Evolutionary conservation across 30 jellyfish, hydroid and myxozoan species (phyloP), one percentile per base, ranked within the genome.

Genomic region (Mastigias papua): DNA sequence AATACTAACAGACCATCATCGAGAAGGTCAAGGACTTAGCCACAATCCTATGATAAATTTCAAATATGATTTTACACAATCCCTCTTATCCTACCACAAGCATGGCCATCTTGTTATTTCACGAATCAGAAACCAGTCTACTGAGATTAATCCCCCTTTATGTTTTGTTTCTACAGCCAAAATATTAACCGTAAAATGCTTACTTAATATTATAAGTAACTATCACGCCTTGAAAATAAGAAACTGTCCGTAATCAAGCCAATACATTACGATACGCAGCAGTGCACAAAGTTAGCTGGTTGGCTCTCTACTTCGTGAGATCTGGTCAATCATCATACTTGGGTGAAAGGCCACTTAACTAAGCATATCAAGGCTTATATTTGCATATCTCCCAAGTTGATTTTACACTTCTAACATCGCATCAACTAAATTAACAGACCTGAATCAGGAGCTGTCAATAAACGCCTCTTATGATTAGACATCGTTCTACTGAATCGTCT

Each of bases 1-100:
- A 78, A 54, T 54, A 78, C 88, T 28, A 78, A 78, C 88, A 78
- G 58, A 58, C 66, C 78, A 3, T 29, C 78, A 62, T 78, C 70
- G 61, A 19, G 58, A 8, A 78, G 88, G 79, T 62, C 88, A 33
- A n/a, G 66, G 65, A 62, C 64, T 34, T 26, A 22, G 42, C 88
- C 88, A 50, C 75, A 78, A 78, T 78, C 88, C 49, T 35, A 31
- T 60, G 66, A 78, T 48, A 37, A 23, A 37, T 78, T 78, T 74
- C 19, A 48, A 69, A 48, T 26, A 69, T 69, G 50, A 29, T 69
- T 69, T 48, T 69, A 69, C 3, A 29, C 30, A 69, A 48, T 69
- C 23, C 67, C 60, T 69, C 62, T 69, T 69, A 69, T 69, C 80
- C 80, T 20, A 69, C 80, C 80, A 69, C 57, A 69, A 69, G 50